Evolutionary conservation across 1,140 invertebrate species (phyloP).

Genomic region (Cecropterus lyciades): DNA sequence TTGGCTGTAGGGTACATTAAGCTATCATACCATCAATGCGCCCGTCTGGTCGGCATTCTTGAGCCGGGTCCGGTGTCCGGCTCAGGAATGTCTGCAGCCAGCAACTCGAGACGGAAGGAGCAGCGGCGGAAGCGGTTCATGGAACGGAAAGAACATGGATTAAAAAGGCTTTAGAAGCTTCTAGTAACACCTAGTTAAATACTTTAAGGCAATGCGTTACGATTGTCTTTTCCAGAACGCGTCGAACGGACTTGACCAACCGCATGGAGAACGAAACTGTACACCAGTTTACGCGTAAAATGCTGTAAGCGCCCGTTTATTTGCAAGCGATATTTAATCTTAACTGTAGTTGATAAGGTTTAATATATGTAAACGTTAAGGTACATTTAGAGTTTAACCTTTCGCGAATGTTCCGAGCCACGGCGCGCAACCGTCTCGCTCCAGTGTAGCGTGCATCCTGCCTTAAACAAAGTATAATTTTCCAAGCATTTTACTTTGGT

Average conservation of each 20-base stretch:
- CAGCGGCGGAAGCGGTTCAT: slow-evolving; percentile 80
- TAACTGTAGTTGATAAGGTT: slow-evolving; percentile 24
- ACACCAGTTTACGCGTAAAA: slow-evolving; percentile 29
- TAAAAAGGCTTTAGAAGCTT: slow-evolving; percentile 40
- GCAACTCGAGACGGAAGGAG: slow-evolving; percentile 82
- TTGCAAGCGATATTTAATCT: slow-evolving; percentile 35
- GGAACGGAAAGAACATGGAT: slow-evolving; percentile 46
- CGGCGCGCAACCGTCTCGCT: slow-evolving; percentile 79
- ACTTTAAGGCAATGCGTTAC: slow-evolving; percentile 17
- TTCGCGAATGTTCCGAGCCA: slow-evolving; percentile 56
- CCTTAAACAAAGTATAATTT: slow-evolving; percentile 68
- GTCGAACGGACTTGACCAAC: slow-evolving; percentile 16
- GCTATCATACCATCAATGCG: slow-evolving; percentile 66
- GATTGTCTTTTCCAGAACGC: slow-evolving; percentile 13
- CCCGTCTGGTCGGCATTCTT: slow-evolving; percentile 75
- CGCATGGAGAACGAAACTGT: slow-evolving; percentile 40
- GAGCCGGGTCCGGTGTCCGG: slow-evolving; percentile 64
- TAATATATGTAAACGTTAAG: slow-evolving; percentile 33
- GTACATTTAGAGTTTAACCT: slow-evolving; percentile 23
- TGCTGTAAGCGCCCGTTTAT: slow-evolving; percentile 9
- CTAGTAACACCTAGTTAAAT: slow-evolving; percentile 25
- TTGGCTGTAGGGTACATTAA: slow-evolving; percentile 61
- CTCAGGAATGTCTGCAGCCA: slow-evolving; percentile 74
- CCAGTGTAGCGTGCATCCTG: slow-evolving; percentile 80
- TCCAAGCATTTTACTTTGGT: slow-evolving; percentile 60